Conservation (phyloP, 2,888 invertebrate genomes). For the Acanthosoma haemorrhoidale region DNA sequence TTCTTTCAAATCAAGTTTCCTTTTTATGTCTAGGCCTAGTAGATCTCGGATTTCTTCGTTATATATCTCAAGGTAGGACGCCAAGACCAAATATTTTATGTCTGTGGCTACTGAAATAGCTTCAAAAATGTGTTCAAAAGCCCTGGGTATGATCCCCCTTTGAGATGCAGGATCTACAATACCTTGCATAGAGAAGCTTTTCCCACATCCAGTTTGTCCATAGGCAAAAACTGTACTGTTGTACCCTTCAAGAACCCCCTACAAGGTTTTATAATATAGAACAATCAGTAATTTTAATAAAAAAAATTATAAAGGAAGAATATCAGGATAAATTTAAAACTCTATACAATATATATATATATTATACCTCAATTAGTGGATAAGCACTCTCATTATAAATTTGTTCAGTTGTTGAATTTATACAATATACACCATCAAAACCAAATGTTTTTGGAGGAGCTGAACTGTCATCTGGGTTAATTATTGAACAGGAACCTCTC, state of each 20-base stretch:
- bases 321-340: not conserved
- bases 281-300: not conserved
- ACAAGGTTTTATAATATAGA: constrained; percentile 36
- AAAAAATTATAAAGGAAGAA: not conserved
- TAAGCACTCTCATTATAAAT: constrained; percentile 85
- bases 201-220: constrained; percentile 88
- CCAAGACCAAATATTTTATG: constrained; percentile 67
- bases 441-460: constrained; percentile 65
- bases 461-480: constrained; percentile 57
- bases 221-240: constrained; percentile 91
- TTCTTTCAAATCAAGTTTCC: constrained; percentile 61
- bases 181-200: constrained; percentile 87
- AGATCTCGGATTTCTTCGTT: constrained; percentile 73
- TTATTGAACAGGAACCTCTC: constrained; percentile 56
- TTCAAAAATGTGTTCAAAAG: constrained; percentile 86
- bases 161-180: constrained; percentile 48
- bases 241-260: constrained; percentile 84
- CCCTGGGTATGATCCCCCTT: constrained; percentile 65
- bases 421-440: constrained; percentile 79
- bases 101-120: constrained; percentile 65
- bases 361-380: constrained; percentile 68
- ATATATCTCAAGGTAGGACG: constrained; percentile 79
- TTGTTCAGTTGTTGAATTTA: constrained; percentile 71
- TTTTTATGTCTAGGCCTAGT: constrained; percentile 55
- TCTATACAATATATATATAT: not conserved